Evolutionary conservation across 2,797 vertebrate species (phyloP).

Genomic region (Lacerta agilis): DNA sequence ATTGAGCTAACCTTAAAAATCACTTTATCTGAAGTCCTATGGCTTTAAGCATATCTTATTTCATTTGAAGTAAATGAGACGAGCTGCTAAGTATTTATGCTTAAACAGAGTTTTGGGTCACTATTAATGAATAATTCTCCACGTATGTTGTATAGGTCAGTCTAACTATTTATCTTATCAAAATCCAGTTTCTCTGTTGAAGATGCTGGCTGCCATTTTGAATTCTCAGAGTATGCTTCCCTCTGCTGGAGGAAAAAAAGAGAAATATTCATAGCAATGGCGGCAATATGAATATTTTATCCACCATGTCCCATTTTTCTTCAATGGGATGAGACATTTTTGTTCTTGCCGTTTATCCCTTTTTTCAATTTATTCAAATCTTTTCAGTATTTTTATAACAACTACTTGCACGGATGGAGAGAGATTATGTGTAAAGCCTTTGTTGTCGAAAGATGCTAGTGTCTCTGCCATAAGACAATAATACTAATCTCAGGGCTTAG

Average conservation of each 20-base stretch:
- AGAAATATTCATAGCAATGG: background rate
- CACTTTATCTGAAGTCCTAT: background rate
- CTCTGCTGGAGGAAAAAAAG: conserved; percentile 17
- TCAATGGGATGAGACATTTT: background rate
- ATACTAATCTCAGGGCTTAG: background rate
- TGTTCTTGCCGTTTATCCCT: background rate
- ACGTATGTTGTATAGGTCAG: background rate
- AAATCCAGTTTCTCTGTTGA: background rate
- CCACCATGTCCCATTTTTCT: background rate
- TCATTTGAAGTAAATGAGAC: background rate
- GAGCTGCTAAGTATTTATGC: background rate
- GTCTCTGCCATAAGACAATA: background rate
- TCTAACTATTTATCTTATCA: background rate
- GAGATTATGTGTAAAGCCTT: background rate
- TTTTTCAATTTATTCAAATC: background rate
- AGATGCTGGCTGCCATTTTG: conserved; percentile 23
- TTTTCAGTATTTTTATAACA: background rate
- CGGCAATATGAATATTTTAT: background rate
- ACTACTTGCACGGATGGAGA: background rate
- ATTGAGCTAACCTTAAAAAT: background rate
- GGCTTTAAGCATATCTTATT: background rate
- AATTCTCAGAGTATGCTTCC: conserved; percentile 33
- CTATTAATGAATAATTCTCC: background rate
- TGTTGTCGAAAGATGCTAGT: background rate
- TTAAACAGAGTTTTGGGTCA: background rate